phyloP scores from a whole-genome alignment of 2,797 vertebrate species.

The Pseudotriccus pelzelni region DNA sequence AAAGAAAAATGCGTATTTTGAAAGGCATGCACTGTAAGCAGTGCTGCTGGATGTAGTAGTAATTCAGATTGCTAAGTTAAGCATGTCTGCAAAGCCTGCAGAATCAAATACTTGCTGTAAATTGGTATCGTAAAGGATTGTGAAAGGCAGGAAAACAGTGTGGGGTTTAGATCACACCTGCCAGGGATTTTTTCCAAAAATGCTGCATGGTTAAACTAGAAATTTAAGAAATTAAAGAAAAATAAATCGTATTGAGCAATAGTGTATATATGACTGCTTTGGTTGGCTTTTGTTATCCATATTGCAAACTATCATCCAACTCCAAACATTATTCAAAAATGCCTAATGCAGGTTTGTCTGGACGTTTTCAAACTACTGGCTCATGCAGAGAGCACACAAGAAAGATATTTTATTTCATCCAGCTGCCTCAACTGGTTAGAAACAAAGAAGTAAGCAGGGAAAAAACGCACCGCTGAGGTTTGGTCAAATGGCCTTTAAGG shows the following conservation, averaged over 20 bases:
- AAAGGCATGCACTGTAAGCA: background rate
- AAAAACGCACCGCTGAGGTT: accelerated
- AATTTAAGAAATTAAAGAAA: background rate
- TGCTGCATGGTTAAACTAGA: background rate
- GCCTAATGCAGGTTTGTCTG: background rate
- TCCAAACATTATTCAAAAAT: background rate
- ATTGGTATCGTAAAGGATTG: background rate
- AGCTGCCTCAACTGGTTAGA: background rate
- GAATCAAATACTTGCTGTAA: background rate
- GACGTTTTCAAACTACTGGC: background rate
- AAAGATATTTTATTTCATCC: background rate
- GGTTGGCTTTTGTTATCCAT: background rate
- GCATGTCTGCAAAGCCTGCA: background rate
- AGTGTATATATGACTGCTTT: background rate
- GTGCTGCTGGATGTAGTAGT: background rate
- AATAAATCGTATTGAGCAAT: background rate
- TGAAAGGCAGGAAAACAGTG: background rate
- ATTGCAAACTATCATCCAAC: background rate
- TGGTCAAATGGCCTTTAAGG: background rate
- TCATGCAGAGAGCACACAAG: background rate
- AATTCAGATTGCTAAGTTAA: background rate
- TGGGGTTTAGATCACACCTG: background rate
- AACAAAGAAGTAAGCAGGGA: background rate
- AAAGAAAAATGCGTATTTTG: background rate
- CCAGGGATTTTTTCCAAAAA: background rate